A percentile compares a stretch with the other conserved stretches of the same genome.
These are phyloP conservation scores for Diadumene lineata DNA, from an alignment of 92 coral and sea anemone species.

Conservation along the genomic window DNA sequence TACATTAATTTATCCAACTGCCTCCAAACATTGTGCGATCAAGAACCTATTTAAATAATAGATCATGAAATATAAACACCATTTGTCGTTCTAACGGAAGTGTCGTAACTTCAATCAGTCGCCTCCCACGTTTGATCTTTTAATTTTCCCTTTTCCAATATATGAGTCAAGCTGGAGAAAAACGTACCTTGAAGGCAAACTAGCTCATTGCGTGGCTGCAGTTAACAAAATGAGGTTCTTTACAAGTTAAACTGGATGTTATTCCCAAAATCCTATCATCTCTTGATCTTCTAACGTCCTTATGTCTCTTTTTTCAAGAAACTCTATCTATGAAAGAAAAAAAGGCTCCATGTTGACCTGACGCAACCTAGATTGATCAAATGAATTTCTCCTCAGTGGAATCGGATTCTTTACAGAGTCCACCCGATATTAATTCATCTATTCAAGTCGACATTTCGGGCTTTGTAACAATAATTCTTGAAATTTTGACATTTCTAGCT, in stretches of 20 bases:
- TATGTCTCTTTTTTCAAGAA: no score
- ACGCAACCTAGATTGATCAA: background rate
- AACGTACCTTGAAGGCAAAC: no score
- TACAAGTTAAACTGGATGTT: background rate
- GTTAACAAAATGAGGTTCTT: background rate
- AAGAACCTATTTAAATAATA: background rate
- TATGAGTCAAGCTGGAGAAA: no score
- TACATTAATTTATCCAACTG: background rate
- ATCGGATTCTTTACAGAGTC: background rate
- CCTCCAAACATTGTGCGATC: background rate
- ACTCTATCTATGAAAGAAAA: no score
- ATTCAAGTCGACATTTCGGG: slow-evolving; percentile 71
- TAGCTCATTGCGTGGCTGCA: no score
- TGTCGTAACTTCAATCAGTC: background rate
- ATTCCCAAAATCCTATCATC: no score
- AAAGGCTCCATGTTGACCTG: no score
- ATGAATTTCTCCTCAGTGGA: slow-evolving; percentile 12
- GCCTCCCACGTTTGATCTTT: background rate
- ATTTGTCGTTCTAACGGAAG: slow-evolving; percentile 9
- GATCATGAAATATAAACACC: no score
- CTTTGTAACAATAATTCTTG: slow-evolving; percentile 43
- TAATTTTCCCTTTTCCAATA: no score
- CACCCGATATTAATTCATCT: slow-evolving; percentile 26
- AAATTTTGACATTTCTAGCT: slow-evolving; percentile 51
- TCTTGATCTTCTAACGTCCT: no score